phyloP scores from a whole-genome alignment of 1,140 invertebrate species.

The Pseudoatta argentina region DNA sequence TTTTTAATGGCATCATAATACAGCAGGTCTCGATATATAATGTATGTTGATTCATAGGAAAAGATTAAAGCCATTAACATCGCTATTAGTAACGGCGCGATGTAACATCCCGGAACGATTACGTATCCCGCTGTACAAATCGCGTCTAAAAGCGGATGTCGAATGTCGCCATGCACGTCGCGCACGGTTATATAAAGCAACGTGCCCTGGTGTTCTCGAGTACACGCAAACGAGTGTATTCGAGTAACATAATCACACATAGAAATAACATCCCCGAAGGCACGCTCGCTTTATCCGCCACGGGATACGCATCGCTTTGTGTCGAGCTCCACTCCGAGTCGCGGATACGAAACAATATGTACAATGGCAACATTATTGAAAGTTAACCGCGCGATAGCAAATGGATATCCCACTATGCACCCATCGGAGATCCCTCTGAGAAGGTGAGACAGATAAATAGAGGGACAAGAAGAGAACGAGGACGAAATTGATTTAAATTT shows the following conservation, averaged over 20 bases:
- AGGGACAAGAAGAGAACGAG: background rate
- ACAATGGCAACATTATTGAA: conserved; percentile 57
- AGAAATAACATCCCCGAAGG: conserved; percentile 54
- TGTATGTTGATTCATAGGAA: background rate
- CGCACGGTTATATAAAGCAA: conserved; percentile 19
- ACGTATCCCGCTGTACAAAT: conserved; percentile 8
- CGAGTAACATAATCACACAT: conserved; percentile 4
- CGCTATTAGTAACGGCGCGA: background rate
- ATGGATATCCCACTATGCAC: conserved; percentile 22
- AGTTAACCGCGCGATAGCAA: conserved; percentile 51
- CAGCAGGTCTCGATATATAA: background rate
- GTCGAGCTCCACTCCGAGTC: conserved; percentile 12
- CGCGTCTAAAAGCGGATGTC: conserved; percentile 25
- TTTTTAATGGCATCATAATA: background rate
- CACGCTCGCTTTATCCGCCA: conserved; percentile 47
- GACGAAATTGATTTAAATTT: conserved; percentile 55
- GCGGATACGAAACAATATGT: conserved; percentile 40
- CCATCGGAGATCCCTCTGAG: conserved; percentile 21
- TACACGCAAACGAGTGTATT: conserved; percentile 2
- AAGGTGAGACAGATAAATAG: no score
- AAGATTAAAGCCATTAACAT: conserved; percentile 5
- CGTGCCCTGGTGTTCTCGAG: conserved; percentile 10
- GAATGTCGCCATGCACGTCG: background rate
- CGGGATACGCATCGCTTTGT: conserved; percentile 34
- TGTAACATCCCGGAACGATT: conserved; percentile 15